Percentiles rank a stretch among this genome's conserved stretches.
Conservation (phyloP, 2,888 invertebrate genomes). For the Germaria angustata region DNA sequence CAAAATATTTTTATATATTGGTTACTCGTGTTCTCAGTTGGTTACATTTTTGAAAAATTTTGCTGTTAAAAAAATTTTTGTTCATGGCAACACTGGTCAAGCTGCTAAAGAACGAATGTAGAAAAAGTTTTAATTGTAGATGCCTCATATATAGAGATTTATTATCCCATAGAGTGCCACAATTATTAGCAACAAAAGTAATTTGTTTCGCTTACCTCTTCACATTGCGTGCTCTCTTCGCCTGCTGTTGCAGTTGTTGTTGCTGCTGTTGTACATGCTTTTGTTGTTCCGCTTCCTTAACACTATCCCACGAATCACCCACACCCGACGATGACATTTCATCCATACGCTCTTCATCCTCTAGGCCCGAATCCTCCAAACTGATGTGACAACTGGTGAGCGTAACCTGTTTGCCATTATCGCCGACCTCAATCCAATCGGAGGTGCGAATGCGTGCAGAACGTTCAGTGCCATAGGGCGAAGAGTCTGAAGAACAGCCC, state of each 20-base stretch:
- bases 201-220: slow-evolving; percentile 74
- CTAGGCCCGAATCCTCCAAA: slow-evolving; percentile 81
- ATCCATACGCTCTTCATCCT: slow-evolving; percentile 80
- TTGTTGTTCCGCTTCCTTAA: slow-evolving; percentile 78
- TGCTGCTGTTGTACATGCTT: slow-evolving; percentile 68
- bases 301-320: slow-evolving; percentile 80
- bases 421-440: slow-evolving; percentile 82
- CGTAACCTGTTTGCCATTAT: slow-evolving; percentile 82
- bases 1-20: too few species aligned
- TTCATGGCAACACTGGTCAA: too few species aligned
- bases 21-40: too few species aligned
- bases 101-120: too few species aligned
- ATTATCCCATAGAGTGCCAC: too few species aligned
- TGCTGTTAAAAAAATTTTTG: too few species aligned
- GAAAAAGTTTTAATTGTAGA: too few species aligned
- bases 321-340: slow-evolving; percentile 80
- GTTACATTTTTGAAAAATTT: too few species aligned
- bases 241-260: slow-evolving; percentile 45
- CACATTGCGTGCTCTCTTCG: slow-evolving; percentile 74
- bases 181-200: too few species aligned
- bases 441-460: slow-evolving; percentile 80
- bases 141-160: too few species aligned
- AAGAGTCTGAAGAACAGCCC: slow-evolving; percentile 79
- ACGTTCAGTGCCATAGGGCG: slow-evolving; percentile 79
- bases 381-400: slow-evolving; percentile 83